These are phyloP conservation scores for Cryptus viduatorius DNA, from an alignment of 2,888 invertebrate genomes.

Conservation along the genomic window DNA sequence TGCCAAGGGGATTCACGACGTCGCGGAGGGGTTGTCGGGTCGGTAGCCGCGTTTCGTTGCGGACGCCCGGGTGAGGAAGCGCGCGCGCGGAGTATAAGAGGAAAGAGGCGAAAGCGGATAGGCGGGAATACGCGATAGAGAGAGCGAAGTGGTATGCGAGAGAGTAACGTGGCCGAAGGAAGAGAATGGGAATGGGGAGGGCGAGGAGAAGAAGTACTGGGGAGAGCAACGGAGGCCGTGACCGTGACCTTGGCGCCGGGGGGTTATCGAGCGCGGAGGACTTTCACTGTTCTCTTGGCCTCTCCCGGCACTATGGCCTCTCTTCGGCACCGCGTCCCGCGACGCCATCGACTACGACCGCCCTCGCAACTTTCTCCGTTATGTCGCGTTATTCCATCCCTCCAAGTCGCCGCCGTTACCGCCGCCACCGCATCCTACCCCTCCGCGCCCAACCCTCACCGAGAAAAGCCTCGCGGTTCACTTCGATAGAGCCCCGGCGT, in stretches of 20 bases:
- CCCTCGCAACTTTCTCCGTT: constrained; percentile 76
- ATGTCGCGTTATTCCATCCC: constrained; percentile 65
- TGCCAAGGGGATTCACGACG: constrained; percentile 29
- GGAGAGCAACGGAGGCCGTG: constrained; percentile 75
- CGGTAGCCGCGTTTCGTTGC: constrained; percentile 49
- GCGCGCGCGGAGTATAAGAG: constrained; percentile 2
- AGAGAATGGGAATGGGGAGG: constrained; percentile 48
- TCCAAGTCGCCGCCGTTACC: constrained; percentile 21
- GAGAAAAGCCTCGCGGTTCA: constrained; percentile 49
- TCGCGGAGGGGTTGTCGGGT: constrained; percentile 37
- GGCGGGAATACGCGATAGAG: constrained; percentile 58
- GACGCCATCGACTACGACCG: constrained; percentile 67
- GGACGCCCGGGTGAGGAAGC: not conserved
- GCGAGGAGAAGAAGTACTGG: constrained; percentile 15
- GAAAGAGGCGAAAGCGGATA: constrained; percentile 33
- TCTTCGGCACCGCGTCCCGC: constrained; percentile 42
- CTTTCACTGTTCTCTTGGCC: constrained; percentile 79
- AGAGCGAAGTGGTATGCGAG: constrained; percentile 68
- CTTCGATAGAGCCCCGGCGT: not conserved
- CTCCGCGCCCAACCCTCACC: not conserved
- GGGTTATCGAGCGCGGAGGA: constrained; percentile 83
- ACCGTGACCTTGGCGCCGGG: constrained; percentile 82
- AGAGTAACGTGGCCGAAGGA: constrained; percentile 55
- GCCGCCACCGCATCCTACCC: constrained; percentile 48
- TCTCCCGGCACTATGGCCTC: constrained; percentile 74